Base-by-base conservation (phyloP, 1,140 invertebrate genomes). In the Sinonovacula constricta region DNA sequence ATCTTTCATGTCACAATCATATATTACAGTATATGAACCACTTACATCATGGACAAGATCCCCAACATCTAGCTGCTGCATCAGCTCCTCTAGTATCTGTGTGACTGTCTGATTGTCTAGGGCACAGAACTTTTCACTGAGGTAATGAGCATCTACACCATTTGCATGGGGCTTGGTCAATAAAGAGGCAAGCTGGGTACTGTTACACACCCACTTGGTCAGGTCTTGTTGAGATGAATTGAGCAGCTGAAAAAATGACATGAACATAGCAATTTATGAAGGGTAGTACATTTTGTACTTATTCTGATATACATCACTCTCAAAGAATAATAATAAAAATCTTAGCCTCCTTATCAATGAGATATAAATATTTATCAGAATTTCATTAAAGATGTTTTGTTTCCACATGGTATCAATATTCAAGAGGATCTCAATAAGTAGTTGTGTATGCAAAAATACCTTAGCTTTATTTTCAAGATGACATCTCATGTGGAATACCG, bases 11-110 rank as follows among this genome's bases (percentile, higher is more conserved):
- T n/a, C n/a, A n/a, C n/a, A n/a, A n/a, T n/a, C n/a, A n/a, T n/a
- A n/a, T n/a, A n/a, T n/a, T n/a, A n/a, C n/a, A n/a, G n/a, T n/a
- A n/a, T n/a, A n/a, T n/a, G 39, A 18, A 7, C 39, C 5, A 74
- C 82, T 76, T 56, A 87, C 87, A 63, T 81, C 74, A 70, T 86
- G 49, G 1, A 89, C 57, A 7, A 88, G 65, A 10, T 82, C 78
- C 12, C 88, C 87, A 51, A 88, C 80, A 62, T 87, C 83, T 15
- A 88, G 49, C 15, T 85, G 62, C 15, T 57, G 72, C 3, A 85
- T 60, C 2, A 88, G 24, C 30, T 60, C 72, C 24, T 84, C 81
- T 12, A 74, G 70, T 15, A 86, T 28, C 10, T 78, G 51, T 15
- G 70, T 54, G 4, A 60, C 51, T 18, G 80, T 82, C 15, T 53